Conservation (phyloP, 2,888 invertebrate species). For the Limnephilus rhombicus region DNA sequence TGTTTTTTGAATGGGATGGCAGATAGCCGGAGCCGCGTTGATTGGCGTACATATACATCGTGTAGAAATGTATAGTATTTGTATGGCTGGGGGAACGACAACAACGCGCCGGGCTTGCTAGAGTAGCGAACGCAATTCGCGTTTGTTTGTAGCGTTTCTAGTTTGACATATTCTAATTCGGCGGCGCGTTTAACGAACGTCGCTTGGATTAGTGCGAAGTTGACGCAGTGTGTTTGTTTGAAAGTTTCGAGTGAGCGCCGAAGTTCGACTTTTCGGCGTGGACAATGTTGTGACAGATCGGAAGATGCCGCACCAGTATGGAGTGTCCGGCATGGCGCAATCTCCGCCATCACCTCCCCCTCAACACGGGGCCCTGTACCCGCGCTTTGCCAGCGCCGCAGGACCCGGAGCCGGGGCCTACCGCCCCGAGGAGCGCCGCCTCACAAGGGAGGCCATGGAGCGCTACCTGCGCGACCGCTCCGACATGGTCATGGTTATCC, state of each 20-base stretch:
- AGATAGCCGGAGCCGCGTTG: slow-evolving; percentile 57
- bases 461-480: slow-evolving; percentile 95
- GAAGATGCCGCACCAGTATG: slow-evolving; percentile 89
- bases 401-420: slow-evolving; percentile 80
- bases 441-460: slow-evolving; percentile 96
- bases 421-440: slow-evolving; percentile 88
- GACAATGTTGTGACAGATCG: slow-evolving; percentile 59
- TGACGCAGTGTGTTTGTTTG: slow-evolving; percentile 52
- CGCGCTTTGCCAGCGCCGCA: slow-evolving; percentile 80
- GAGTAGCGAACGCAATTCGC: slow-evolving; percentile 65
- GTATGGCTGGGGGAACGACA: slow-evolving; percentile 66
- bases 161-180: slow-evolving; percentile 42
- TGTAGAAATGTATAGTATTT: slow-evolving; percentile 71
- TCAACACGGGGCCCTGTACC: slow-evolving; percentile 80
- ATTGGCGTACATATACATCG: slow-evolving; percentile 67
- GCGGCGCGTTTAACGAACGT: slow-evolving; percentile 28
- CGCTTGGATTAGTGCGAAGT: slow-evolving; percentile 49
- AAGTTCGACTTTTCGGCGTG: slow-evolving; percentile 48
- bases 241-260: slow-evolving; percentile 53
- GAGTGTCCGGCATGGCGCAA: slow-evolving; percentile 87
- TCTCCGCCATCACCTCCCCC: slow-evolving; percentile 88
- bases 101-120: slow-evolving; percentile 65
- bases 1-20: slow-evolving; percentile 85
- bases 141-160: slow-evolving; percentile 46
- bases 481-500: slow-evolving; percentile 97